These are phyloP conservation scores for Listronotus oregonensis DNA, from an alignment of 1,140 invertebrate species.

Conservation along the genomic window DNA sequence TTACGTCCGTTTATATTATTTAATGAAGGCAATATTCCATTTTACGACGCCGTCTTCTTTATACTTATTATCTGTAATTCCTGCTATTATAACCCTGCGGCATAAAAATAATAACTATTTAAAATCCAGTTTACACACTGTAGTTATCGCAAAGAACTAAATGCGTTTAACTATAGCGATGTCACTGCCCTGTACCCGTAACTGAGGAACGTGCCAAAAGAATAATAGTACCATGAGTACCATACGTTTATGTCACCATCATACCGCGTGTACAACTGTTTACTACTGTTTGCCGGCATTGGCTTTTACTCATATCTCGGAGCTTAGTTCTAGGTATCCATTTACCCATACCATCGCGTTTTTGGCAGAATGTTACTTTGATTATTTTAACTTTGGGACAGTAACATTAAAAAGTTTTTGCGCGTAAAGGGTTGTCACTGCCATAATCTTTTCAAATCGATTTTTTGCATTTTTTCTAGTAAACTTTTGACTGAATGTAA, in stretches of 20 bases:
- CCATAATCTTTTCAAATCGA: too few relatives aligned
- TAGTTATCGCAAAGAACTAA: conserved; percentile 24
- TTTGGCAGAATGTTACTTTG: conserved; percentile 28
- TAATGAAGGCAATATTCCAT: too few relatives aligned
- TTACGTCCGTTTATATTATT: too few relatives aligned
- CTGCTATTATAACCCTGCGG: background rate
- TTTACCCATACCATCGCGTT: conserved; percentile 32
- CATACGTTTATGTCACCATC: conserved; percentile 36
- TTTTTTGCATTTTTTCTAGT: too few relatives aligned
- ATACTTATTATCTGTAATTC: too few relatives aligned
- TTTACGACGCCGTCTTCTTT: too few relatives aligned
- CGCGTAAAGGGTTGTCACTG: too few relatives aligned
- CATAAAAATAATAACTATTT: conserved; percentile 29
- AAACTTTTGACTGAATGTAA: too few relatives aligned
- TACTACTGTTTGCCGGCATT: conserved; percentile 32
- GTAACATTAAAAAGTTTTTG: too few relatives aligned
- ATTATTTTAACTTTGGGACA: too few relatives aligned
- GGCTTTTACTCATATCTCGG: conserved; percentile 34
- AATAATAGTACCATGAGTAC: conserved; percentile 36
- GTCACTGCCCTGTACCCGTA: conserved; percentile 38
- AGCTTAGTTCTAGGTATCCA: conserved; percentile 15
- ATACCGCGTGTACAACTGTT: conserved; percentile 31
- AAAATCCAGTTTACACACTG: conserved; percentile 33
- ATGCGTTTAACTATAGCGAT: conserved; percentile 30
- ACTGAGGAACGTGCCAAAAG: conserved; percentile 33